Evolutionary conservation across 2,113 vertebrate genomes (phyloP), one percentile per base, ranked within the genome.

Genomic region (Cebidichthys violaceus): DNA sequence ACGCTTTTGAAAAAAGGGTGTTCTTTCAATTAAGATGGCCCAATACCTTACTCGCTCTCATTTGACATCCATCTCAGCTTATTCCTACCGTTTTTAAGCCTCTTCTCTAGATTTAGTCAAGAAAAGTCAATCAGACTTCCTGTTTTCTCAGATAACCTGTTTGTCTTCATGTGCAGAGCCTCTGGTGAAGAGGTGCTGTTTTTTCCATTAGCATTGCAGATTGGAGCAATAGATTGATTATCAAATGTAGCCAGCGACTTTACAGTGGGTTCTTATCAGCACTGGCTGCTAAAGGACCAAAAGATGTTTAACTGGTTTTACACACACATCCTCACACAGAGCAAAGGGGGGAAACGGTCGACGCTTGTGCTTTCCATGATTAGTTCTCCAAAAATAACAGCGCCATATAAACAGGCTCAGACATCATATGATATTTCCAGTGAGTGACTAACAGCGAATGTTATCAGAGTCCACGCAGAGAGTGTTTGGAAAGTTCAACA

Each of bases 311-410:
- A 62, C 68, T 79, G 77, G 62, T 71, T 84, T 83, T 17, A 65
- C 61, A 76, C 55, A 81, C 29, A 60, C 13, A 43, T 1, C 22
- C 62, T 41, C 55, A 66, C 22, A 70, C 35, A 64, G 13, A 55
- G 70, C 6, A 47, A 82, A 72, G 27, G 55, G 62, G 62, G 84
- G 81, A 86, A 86, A 65, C 54, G 20, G 69, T 76, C 66, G 37
- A 72, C 27, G 41, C 50, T 70, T 65, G 73, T 73, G 69, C 74
- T 79, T 54, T 79, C 82, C 70, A 81, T 55, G 82, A 79, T 86
- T 82, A 77, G 73, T 39, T 45, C 69, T 86, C 88, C 86, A 86
- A 88, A 91, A 92, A 91, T 92, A 92, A 92, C 84, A 90, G 17
- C 0, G 33, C 54, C 75, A 79, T 68, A 75, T 64, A 81, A 83